Base-by-base conservation (phyloP, 2,113 vertebrate species). In the Sceloporus tristichus region DNA sequence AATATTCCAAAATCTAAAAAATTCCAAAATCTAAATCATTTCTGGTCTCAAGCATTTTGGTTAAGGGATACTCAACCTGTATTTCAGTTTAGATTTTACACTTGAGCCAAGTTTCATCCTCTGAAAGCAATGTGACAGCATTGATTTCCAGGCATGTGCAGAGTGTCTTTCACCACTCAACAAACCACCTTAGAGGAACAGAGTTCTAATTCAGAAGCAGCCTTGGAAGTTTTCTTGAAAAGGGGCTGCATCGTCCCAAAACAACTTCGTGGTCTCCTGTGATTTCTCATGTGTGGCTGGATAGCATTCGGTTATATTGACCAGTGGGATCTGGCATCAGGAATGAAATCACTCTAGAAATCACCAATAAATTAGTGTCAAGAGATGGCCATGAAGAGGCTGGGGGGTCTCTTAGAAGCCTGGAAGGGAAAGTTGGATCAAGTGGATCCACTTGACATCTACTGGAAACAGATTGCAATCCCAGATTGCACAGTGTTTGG, bases 341-440 rank as follows among this genome's bases (percentile, higher is more conserved):
- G 48, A 48, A 48, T 48, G 48, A 48, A 48, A 48, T 34, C 34
- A 34, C 34, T 34, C 34, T 34, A 34, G 34, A 34, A 34, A 34
- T 48, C 48, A 48, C 48, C 48, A 48, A 48, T 48, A 48, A 48
- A 7, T 48, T 48, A 48, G 48, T 48, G 7, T 48, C 48, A 48
- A 7, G 4, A 14, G 40, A 9, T 9, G 25, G 6, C 25, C 3
- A 11, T 0, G 25, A 7, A 23, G 25, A 2, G 25, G 25, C 19
- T 13, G 54, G 27, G 23, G 25, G 2, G 16, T 38, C 19, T 9
- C 34, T 65, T 10, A 19, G 34, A 65, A 8, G 80, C 25, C 11
- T 48, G 23, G 19, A 82, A 9, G 8, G 18, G n/a, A n/a, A 38
- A 29, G 25, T 4, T 21, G 62, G 62, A 65, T 65, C 9, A 11